Evolutionary conservation across 2,797 vertebrate species (phyloP), one percentile per base, ranked within the genome.

Genomic region (Iguana delicatissima): DNA sequence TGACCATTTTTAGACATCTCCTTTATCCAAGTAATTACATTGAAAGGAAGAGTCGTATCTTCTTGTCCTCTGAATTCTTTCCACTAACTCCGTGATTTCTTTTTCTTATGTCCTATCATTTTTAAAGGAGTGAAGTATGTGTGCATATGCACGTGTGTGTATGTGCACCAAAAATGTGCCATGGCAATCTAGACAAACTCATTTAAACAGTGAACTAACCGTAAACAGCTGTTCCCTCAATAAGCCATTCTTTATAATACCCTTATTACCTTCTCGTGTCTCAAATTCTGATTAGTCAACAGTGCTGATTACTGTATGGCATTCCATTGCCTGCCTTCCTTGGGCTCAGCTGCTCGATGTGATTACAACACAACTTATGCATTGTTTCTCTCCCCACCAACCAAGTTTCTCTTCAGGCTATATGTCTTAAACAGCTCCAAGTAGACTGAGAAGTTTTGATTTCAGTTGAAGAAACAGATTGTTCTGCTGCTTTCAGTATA

Each of bases 211-310:
- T 95, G 96, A 96, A 97, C 96, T 96, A 95, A 97, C 99, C 98
- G 98, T 98, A 98, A 98, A 99, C 99, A 99, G 99, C 99, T 99
- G 99, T 98, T 98, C 97, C 97, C 98, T 99, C 98, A 98, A 98
- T 98, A 98, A 98, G 98, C 98, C 98, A 98, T 99, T 99, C 98
- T 99, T 98, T 98, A 98, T 97, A 98, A 97, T 98, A 98, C 98
- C 98, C 98, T 98, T 98, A 99, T 99, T 98, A 99, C 98, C 99
- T 99, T 99, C 98, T 98, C 97, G 97, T 97, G 98, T 98, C 99
- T 99, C 99, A 98, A 98, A 98, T 99, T 99, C 98, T 98, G 98
- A 98, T 98, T 99, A 98, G 98, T 99, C 98, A 99, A 99, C 99
- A 99, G 98, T 98, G 98, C 98, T 98, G 99, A 99, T 98, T 99